A percentile compares a stretch with the other conserved stretches of the same genome.
phyloP scores from a whole-genome alignment of 2,888 invertebrate genomes.

The Crossocerus cetratus region DNA sequence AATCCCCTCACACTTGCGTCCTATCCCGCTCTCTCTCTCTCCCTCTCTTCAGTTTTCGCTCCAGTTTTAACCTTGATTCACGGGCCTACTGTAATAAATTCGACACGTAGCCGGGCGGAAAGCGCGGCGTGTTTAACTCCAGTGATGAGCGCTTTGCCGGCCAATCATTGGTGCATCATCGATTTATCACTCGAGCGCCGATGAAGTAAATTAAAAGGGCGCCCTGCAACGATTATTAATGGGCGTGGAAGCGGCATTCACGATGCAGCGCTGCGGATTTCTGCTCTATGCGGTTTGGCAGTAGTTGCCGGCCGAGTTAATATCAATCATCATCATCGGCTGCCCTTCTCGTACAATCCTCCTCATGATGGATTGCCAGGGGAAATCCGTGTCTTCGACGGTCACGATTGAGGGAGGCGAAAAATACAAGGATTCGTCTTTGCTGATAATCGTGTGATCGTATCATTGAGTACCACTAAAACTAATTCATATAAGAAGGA shows the following conservation, averaged over 20 bases:
- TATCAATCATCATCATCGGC: conserved; percentile 58
- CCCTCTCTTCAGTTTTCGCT: too few species aligned
- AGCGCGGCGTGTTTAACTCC: conserved; percentile 56
- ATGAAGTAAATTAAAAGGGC: conserved; percentile 65
- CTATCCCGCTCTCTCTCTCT: not conserved
- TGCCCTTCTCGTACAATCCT: conserved; percentile 29
- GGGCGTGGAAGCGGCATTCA: conserved; percentile 30
- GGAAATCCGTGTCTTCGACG: conserved; percentile 17
- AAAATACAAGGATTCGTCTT: not conserved
- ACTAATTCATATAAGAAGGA: too few species aligned
- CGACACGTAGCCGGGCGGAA: conserved; percentile 16
- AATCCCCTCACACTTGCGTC: not conserved
- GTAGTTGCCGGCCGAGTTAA: conserved; percentile 41
- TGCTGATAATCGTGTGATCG: too few species aligned
- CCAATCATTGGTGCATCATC: conserved; percentile 63
- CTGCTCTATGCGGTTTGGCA: conserved; percentile 2
- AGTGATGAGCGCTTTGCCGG: conserved; percentile 62
- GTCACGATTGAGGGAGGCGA: not conserved
- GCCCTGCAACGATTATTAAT: conserved; percentile 56
- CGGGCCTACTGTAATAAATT: conserved; percentile 33
- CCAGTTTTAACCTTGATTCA: too few species aligned
- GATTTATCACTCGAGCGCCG: conserved; percentile 57
- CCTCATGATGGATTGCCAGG: conserved; percentile 39
- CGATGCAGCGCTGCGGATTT: not conserved
- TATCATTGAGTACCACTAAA: too few species aligned